Evolutionary conservation across 2,797 vertebrate species (phyloP).

Genomic region (Podarcis lilfordi): DNA sequence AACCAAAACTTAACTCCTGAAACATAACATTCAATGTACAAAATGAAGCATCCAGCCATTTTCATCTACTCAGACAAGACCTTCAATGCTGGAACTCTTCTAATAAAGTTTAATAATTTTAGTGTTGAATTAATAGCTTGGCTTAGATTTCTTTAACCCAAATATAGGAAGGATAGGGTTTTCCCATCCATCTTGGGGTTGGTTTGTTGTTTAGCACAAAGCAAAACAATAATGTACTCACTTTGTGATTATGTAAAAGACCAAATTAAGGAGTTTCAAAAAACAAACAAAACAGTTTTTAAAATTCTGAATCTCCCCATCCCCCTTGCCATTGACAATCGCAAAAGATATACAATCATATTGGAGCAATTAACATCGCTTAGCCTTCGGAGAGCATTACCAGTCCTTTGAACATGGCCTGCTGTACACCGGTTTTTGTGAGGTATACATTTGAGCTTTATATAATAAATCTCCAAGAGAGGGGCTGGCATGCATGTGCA

Average conservation of each 20-base stretch:
- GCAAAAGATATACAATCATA: conserved; percentile 3
- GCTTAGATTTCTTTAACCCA: neutral
- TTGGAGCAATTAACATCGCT: conserved; percentile 8
- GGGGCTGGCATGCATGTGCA: neutral
- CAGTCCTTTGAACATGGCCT: conserved; percentile 6
- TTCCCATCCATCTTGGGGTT: too few relatives aligned
- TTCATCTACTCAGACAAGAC: neutral
- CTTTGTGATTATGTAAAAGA: neutral
- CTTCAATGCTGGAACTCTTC: neutral
- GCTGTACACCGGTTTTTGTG: conserved; percentile 4
- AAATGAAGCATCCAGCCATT: neutral
- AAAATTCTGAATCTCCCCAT: neutral
- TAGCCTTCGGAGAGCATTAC: conserved; percentile 8
- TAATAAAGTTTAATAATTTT: neutral
- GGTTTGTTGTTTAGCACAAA: neutral
- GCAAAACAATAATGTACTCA: neutral
- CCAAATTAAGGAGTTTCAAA: neutral
- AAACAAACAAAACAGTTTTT: neutral
- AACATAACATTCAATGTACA: neutral
- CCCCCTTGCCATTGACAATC: neutral
- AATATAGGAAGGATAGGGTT: neutral
- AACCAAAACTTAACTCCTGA: neutral
- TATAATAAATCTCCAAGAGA: conserved; percentile 14
- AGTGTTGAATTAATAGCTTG: neutral
- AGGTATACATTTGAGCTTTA: conserved; percentile 17